A percentile compares a stretch with the other conserved stretches of the same genome.
phyloP scores from a whole-genome alignment of 2,888 invertebrate genomes.

The Microplitis deprimator region DNA sequence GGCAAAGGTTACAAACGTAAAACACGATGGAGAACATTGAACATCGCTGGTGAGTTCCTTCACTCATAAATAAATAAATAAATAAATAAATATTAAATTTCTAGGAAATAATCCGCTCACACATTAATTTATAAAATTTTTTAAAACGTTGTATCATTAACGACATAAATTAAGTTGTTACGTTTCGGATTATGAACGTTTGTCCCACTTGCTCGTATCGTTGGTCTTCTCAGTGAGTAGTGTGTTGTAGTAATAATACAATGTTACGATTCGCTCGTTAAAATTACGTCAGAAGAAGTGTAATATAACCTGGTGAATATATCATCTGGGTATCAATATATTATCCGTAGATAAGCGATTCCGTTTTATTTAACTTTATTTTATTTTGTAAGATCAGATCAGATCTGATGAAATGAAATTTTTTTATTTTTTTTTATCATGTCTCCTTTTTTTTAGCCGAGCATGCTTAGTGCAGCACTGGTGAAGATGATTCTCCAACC shows the following conservation, averaged over 20 bases:
- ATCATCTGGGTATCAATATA: background rate
- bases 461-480: constrained; percentile 1
- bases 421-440: background rate
- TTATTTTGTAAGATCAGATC: background rate
- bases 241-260: background rate
- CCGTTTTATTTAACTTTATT: background rate
- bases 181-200: background rate
- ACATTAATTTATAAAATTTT: background rate
- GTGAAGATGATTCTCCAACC: constrained; percentile 1
- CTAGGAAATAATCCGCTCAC: too few relatives aligned
- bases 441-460: background rate
- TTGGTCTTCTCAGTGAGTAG: background rate
- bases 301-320: background rate
- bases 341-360: background rate
- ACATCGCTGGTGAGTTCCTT: constrained; percentile 73
- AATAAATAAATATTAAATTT: too few relatives aligned
- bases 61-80: background rate
- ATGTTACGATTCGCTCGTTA: constrained; percentile 6
- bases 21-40: constrained; percentile 78
- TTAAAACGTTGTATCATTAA: background rate
- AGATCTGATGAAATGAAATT: background rate
- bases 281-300: constrained; percentile 10
- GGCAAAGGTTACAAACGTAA: constrained; percentile 75
- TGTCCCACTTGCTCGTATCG: background rate
- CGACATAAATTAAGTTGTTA: background rate